These are phyloP conservation scores for Ahaetulla prasina DNA, from an alignment of 2,113 vertebrate genomes.

Conservation along the genomic window DNA sequence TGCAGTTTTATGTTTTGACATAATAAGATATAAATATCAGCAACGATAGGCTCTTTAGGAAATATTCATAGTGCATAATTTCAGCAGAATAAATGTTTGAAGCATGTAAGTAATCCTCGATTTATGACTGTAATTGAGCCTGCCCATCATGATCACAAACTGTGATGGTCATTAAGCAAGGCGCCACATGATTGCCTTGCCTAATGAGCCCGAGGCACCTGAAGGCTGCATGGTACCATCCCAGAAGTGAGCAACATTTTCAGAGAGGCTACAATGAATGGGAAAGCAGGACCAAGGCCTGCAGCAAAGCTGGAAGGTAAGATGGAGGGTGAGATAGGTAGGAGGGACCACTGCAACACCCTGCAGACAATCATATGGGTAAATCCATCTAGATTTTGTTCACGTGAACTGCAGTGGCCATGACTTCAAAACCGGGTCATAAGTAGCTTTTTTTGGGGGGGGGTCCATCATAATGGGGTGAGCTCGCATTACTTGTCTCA, in stretches of 20 bases:
- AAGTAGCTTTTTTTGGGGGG: neutral
- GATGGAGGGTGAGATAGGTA: neutral
- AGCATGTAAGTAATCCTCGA: neutral
- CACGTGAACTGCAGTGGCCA: neutral
- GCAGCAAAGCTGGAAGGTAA: neutral
- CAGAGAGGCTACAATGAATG: neutral
- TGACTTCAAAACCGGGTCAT: neutral
- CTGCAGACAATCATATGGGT: neutral
- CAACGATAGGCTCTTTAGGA: neutral
- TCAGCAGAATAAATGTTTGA: neutral
- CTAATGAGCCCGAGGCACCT: too few relatives aligned
- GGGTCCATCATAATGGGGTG: neutral
- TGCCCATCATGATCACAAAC: too few relatives aligned
- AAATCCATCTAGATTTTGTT: neutral
- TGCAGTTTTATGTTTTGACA: neutral
- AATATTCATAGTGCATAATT: neutral
- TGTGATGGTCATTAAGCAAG: too few relatives aligned
- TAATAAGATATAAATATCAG: neutral
- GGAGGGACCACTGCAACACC: neutral
- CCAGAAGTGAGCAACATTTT: neutral
- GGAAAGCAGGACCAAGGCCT: neutral
- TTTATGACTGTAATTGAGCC: too few relatives aligned
- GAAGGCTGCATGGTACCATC: neutral
- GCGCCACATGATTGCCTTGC: too few relatives aligned
- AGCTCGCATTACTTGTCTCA: too few relatives aligned